Percentiles rank a stretch among this genome's conserved stretches.
Evolutionary conservation across 2,888 invertebrate genomes (phyloP).

Genomic region (Julus scandinavius): DNA sequence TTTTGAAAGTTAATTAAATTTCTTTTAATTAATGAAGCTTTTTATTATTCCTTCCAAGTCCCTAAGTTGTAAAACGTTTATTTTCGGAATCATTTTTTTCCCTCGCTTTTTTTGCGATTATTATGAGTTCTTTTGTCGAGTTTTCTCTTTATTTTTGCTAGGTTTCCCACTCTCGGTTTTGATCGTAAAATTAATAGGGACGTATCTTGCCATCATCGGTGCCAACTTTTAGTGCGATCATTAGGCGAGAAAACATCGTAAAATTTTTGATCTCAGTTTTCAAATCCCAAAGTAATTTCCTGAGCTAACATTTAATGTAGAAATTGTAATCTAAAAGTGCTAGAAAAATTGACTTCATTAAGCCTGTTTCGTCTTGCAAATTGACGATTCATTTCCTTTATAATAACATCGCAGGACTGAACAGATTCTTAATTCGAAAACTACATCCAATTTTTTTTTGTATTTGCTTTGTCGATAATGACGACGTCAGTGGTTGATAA

Average conservation of each 20-base stretch:
- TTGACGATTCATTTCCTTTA: constrained; percentile 52
- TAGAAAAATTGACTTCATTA: constrained; percentile 53
- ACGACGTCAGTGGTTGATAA: constrained; percentile 40
- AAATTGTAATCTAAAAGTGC: constrained; percentile 49
- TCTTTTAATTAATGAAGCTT: constrained; percentile 12
- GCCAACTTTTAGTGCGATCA: constrained; percentile 40
- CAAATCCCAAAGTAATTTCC: constrained; percentile 54
- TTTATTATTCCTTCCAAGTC: constrained; percentile 27
- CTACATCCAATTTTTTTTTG: constrained; percentile 47
- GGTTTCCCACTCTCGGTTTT: constrained; percentile 21
- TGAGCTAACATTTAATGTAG: constrained; percentile 54
- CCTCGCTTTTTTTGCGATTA: constrained; percentile 18
- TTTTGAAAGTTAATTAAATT: constrained; percentile 20
- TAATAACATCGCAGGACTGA: constrained; percentile 48
- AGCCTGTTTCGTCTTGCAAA: constrained; percentile 50
- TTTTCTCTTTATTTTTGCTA: constrained; percentile 18
- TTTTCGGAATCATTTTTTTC: constrained; percentile 11
- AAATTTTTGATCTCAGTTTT: constrained; percentile 54
- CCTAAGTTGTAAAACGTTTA: constrained; percentile 21
- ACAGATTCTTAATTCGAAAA: constrained; percentile 47
- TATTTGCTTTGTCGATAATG: constrained; percentile 31
- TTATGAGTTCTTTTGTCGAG: constrained; percentile 24
- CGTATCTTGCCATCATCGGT: constrained; percentile 47
- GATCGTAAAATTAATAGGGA: constrained; percentile 33
- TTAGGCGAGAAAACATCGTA: constrained; percentile 54